phyloP scores from a whole-genome alignment of 2,113 vertebrate species.

The Passer montanus region DNA sequence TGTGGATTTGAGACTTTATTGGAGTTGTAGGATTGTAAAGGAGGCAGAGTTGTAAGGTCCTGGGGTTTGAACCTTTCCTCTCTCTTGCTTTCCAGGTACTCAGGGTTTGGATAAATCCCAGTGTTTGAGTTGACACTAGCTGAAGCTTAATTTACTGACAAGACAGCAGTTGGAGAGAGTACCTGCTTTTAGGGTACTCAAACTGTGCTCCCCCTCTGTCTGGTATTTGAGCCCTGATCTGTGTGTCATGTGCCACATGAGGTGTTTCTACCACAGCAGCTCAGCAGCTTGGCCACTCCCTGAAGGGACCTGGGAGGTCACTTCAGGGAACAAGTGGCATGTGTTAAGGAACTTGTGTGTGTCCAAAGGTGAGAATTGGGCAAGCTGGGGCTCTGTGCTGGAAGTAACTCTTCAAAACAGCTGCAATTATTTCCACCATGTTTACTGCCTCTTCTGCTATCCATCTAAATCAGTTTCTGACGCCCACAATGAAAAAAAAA shows the following conservation, averaged over 20 bases:
- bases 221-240: not conserved
- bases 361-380: not conserved
- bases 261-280: not conserved
- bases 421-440: not conserved
- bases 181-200: not conserved
- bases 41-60: not conserved
- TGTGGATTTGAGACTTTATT: not conserved
- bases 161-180: not conserved
- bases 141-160: not conserved
- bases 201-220: too few relatives aligned
- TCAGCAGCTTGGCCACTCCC: not conserved
- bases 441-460: not conserved
- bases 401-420: not conserved
- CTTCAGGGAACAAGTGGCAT: not conserved
- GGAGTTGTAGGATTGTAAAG: not conserved
- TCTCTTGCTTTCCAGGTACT: not conserved
- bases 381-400: not conserved
- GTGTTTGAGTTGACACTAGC: not conserved
- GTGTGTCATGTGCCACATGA: not conserved
- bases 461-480: slow-evolving; percentile 16
- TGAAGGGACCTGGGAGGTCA: not conserved
- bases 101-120: not conserved
- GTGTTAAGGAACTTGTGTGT: not conserved
- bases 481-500: not conserved
- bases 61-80: not conserved